These are phyloP conservation scores for Halichoeres trimaculatus DNA, from an alignment of 2,113 vertebrate species.

Conservation along the genomic window DNA sequence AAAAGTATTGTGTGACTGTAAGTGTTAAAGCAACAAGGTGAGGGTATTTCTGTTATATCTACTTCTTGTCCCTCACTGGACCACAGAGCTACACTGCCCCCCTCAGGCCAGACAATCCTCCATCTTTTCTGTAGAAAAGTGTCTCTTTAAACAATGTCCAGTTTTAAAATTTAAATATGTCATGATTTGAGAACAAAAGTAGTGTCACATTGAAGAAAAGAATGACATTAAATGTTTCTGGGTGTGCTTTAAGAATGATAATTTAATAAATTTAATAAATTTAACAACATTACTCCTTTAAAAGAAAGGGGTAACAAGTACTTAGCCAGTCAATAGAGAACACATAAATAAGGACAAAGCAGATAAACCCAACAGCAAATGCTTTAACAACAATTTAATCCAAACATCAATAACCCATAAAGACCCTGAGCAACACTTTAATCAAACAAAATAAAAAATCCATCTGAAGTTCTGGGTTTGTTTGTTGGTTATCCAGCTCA, in stretches of 20 bases:
- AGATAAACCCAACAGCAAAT: no score
- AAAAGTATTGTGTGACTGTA: background rate
- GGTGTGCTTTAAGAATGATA: background rate
- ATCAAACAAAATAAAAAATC: no score
- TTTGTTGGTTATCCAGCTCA: no score
- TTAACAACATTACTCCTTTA: no score
- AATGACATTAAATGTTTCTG: background rate
- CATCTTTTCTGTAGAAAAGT: background rate
- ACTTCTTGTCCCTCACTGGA: slow-evolving; percentile 10
- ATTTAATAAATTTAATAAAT: no score
- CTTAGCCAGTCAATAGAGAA: no score
- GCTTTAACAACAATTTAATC: no score
- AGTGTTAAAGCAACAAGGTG: slow-evolving; percentile 14
- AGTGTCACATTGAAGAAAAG: background rate
- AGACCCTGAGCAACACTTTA: no score
- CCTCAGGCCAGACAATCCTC: slow-evolving; percentile 46
- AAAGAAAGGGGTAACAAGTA: no score
- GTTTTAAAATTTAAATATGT: slow-evolving; percentile 5
- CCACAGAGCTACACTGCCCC: slow-evolving; percentile 74
- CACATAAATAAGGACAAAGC: no score
- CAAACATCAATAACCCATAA: no score
- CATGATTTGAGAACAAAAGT: background rate
- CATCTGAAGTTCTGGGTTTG: no score
- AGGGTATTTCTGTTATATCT: slow-evolving; percentile 27
- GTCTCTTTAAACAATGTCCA: background rate